Conservation (phyloP, 2,113 vertebrate species). For the Myanophis thanlyinensis region DNA sequence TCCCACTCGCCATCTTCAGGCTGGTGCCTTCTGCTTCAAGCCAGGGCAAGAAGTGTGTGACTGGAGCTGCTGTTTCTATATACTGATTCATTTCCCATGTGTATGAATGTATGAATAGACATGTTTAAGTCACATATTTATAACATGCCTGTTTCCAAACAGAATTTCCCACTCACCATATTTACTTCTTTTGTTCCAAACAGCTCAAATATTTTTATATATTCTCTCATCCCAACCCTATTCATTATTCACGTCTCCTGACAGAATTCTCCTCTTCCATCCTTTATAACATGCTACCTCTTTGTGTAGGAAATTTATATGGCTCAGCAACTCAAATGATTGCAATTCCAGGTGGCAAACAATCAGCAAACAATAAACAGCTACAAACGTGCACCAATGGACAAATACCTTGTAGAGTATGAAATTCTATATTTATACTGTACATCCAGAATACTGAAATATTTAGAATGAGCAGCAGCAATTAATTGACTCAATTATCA, state of each 20-base stretch:
- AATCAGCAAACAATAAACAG: neutral
- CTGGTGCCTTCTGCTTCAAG: too few species aligned
- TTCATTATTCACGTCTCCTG: neutral
- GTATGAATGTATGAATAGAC: neutral
- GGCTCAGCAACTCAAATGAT: neutral
- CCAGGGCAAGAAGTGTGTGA: too few species aligned
- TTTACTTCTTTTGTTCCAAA: neutral
- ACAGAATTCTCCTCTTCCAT: neutral
- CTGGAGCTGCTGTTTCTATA: too few species aligned
- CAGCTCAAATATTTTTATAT: neutral
- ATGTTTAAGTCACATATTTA: neutral
- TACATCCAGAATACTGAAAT: neutral
- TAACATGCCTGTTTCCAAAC: neutral
- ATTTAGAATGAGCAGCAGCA: neutral
- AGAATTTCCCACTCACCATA: neutral
- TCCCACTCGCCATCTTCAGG: too few species aligned
- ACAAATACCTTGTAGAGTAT: neutral
- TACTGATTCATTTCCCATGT: neutral
- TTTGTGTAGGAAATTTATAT: neutral
- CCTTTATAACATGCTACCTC: neutral
- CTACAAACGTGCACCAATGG: neutral
- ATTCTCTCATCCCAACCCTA: neutral
- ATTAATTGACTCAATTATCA: neutral
- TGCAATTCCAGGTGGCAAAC: neutral
- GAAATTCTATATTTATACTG: neutral